Evolutionary conservation across 2,888 invertebrate species (phyloP), one percentile per base, ranked within the genome.

Genomic region (Tiphia femorata): DNA sequence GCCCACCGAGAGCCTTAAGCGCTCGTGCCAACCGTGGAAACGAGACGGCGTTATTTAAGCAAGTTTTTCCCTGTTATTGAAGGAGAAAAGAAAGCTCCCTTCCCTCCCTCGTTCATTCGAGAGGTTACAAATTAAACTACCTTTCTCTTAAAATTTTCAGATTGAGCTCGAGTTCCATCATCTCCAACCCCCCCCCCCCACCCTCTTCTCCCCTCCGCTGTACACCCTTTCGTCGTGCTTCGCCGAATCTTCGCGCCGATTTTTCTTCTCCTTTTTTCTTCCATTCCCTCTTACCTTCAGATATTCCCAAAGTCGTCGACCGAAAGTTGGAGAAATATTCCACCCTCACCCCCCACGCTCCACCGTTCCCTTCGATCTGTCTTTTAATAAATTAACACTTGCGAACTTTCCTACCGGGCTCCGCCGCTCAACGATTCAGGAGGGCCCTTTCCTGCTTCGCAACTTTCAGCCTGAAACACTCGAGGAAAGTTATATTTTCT

Each of bases 111-210:
- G 14, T 56, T 49, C 51, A 41, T 57, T 57, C 33, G 56, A 49
- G 57, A 49, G 68, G 58, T 70, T 73, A 64, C 65, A 67, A 72
- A 73, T 69, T 64, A 61, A 54, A 65, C 65, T 59, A 61, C 51
- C 58, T 59, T 48, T 56, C 58, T 63, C 62, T 62, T 64, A 46
- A 62, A 65, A 61, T 61, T 61, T 67, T 59, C 59, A 63, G 64
- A 68, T 72, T 74, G 64, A 71, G 62, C 62, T 58, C 61, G 55
- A 37, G 56, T 49, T n/a, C 44, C 38, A 16, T 48, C 54, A 29
- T n/a, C n/a, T n/a, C n/a, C n/a, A n/a, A n/a, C n/a, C n/a, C n/a
- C n/a, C n/a, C n/a, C n/a, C n/a, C n/a, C n/a, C n/a, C n/a, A n/a
- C n/a, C n/a, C n/a, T n/a, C n/a, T n/a, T n/a, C n/a, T n/a, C n/a